Conservation (phyloP, 2,113 vertebrate species). For the Carassius carassius region DNA sequence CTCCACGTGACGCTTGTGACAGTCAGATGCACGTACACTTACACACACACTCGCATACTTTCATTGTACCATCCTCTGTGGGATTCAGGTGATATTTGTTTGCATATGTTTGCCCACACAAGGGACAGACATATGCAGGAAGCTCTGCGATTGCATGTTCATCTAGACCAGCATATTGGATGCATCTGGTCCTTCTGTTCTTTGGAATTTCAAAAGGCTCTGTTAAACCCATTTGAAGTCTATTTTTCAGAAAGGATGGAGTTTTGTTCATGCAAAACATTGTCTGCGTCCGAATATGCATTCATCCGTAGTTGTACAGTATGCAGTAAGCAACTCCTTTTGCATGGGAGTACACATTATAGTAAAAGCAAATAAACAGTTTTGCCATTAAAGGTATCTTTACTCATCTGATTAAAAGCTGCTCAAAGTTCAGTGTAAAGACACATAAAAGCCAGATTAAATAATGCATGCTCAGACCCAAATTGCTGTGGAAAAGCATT, state of each 20-base stretch:
- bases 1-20: constrained; percentile 56
- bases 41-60: background rate
- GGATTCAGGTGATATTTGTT: background rate
- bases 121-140: background rate
- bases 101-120: background rate
- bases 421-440: too few species aligned
- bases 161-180: background rate
- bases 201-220: too few species aligned
- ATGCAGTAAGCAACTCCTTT: background rate
- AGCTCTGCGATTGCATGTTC: background rate
- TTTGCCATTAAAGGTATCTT: too few species aligned
- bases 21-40: constrained; percentile 14
- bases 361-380: too few species aligned
- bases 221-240: too few species aligned
- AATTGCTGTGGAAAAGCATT: too few species aligned
- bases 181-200: background rate
- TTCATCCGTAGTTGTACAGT: background rate
- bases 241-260: background rate
- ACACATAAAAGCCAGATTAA: too few species aligned
- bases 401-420: too few species aligned
- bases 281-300: background rate
- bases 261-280: background rate
- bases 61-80: too few species aligned
- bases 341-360: too few species aligned
- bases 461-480: too few species aligned